Evolutionary conservation across 2,888 invertebrate genomes (phyloP).

Genomic region (Sepiola atlantica): DNA sequence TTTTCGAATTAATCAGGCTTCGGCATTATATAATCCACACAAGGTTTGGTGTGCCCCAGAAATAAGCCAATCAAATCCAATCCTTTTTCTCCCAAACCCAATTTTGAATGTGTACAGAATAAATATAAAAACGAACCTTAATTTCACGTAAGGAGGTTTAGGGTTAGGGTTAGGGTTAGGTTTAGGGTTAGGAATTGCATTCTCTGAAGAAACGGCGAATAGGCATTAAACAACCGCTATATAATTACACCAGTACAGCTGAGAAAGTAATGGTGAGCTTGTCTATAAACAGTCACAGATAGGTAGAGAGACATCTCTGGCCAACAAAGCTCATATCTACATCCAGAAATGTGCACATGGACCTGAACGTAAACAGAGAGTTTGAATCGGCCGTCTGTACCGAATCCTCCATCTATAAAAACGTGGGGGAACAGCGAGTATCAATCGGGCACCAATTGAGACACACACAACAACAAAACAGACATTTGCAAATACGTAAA

Average conservation of each 20-base stretch:
- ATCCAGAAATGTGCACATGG: slow-evolving; percentile 22
- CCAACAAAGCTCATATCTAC: background rate
- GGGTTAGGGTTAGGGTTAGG: no score
- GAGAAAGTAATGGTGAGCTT: background rate
- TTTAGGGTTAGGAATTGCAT: no score
- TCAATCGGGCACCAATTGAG: background rate
- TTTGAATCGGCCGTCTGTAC: background rate
- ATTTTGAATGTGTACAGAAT: slow-evolving; percentile 32
- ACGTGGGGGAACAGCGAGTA: background rate
- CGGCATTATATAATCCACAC: no score
- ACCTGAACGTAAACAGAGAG: background rate
- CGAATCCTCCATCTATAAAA: background rate
- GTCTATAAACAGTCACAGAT: slow-evolving; percentile 32
- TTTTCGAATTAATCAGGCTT: no score
- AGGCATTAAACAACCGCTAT: background rate
- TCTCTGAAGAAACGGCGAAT: background rate
- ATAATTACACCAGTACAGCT: background rate
- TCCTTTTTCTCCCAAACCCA: background rate
- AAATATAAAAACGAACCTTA: background rate
- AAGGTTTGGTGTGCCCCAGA: background rate
- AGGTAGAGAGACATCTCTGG: background rate
- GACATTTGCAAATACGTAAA: background rate
- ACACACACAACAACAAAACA: background rate
- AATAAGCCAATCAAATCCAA: background rate
- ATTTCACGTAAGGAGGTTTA: background rate